Evolutionary conservation across 2,888 invertebrate genomes (phyloP), one percentile per base, ranked within the genome.

Genomic region (Oscheius sp.): DNA sequence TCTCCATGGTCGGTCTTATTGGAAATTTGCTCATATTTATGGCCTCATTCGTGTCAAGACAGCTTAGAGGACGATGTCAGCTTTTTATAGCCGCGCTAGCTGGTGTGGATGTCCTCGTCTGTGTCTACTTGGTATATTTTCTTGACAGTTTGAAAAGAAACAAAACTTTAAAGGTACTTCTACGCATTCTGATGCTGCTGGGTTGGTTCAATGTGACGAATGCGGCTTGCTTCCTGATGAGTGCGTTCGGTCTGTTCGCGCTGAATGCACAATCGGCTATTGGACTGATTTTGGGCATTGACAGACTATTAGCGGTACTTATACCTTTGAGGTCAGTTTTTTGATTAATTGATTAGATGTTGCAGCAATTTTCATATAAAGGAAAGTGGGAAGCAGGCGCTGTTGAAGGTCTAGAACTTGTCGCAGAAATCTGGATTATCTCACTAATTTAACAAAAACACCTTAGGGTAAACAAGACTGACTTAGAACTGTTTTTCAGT

Each of bases 201-300:
- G 65, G 77, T 42, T 73, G 70, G 71, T 83, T 79, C 58, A 60
- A 74, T 62, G 55, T 83, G 7, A 73, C 78, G 0, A 81, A 79
- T 29, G 48, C 68, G 32, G 35, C 59, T 7, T 83, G 83, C 68
- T 83, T 79, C 51, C 66, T 77, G 0, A 60, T 73, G 10, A 79
- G 79, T 13, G 65, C 70, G 21, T 78, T 79, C 53, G 83, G 83
- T 10, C 75, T 83, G n/a, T 81, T 81, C 47, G 79, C 79, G 2
- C 42, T 83, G 10, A 81, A 81, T 57, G 74, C 79, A 68, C 83
- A 83, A 59, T 76, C 80, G 29, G 78, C 76, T 11, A 74, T 83
- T 70, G 80, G 83, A 21, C 74, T 83, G 9, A 62, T 79, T n/a
- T 55, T 83, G 3, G 83, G 83, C 32, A 63, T 83, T 11, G 83